Evolutionary conservation across 2,888 invertebrate genomes (phyloP), one percentile per base, ranked within the genome.

Genomic region (Blastobasis lacticolella): DNA sequence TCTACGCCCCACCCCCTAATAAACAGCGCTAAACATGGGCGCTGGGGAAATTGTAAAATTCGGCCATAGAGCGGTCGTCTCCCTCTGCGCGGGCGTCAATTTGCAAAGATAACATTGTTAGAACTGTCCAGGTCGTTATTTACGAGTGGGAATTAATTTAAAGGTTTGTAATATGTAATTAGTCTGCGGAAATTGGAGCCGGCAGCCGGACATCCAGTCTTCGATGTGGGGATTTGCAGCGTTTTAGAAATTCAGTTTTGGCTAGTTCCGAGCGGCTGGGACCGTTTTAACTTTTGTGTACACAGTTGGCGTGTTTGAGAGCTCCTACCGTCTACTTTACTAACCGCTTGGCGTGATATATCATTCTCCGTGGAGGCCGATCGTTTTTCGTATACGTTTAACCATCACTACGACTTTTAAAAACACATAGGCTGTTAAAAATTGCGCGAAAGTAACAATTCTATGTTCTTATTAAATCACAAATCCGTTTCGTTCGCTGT

Each of bases 21-120:
- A 86, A 85, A 85, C 84, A 84, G 71, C 66, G 74, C 78, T 83
- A 84, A 87, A 84, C 79, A 83, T 71, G 68, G 76, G 67, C 70
- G 73, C 59, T 23, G 23, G 75, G 80, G 72, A 80, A 85, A 85
- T 85, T 83, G 83, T 83, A 80, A 83, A 84, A 82, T 84, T 84
- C 65, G 71, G 68, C 66, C 67, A 65, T 72, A 65, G 62, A 23
- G 61, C 60, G 57, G 61, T 71, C 72, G 73, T 79, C 76, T 70
- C 78, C 47, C 68, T 75, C 78, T 62, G 67, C 63, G 61, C 61
- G 69, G 67, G 2, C 72, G 75, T 78, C 85, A 82, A 84, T 84
- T 85, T 81, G 78, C 71, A 78, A 83, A 80, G 84, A 84, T 84
- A 85, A 84, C 79, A 78, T 75, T 78, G 77, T 75, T 64, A 57